phyloP scores from a whole-genome alignment of 2,888 invertebrate species.

The Cheilosia vernalis region DNA sequence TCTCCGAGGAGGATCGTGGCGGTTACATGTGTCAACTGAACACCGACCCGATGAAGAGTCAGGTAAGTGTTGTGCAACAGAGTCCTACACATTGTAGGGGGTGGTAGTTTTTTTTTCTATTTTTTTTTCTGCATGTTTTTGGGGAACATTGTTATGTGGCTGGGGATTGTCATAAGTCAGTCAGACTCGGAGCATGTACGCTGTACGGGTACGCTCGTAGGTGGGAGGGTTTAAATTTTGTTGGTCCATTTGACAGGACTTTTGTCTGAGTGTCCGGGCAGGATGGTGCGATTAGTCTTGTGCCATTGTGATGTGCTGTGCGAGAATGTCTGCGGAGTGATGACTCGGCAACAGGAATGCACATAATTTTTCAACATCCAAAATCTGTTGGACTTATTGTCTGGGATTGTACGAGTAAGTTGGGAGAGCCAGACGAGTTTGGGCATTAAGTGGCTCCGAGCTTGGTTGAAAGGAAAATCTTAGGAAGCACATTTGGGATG shows the following conservation, averaged over 20 bases:
- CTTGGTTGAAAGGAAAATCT: no score
- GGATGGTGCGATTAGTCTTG: constrained; percentile 58
- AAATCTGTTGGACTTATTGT: constrained; percentile 1
- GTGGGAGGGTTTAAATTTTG: constrained; percentile 41
- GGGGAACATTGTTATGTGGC: constrained; percentile 45
- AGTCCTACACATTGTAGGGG: constrained; percentile 2
- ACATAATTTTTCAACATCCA: constrained; percentile 21
- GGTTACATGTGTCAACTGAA: constrained; percentile 98
- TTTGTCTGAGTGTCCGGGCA: constrained; percentile 59
- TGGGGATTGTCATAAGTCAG: constrained; percentile 57
- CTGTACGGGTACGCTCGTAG: neutral
- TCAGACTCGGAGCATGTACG: constrained; percentile 12
- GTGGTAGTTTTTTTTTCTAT: neutral
- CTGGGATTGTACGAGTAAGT: neutral
- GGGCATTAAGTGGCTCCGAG: neutral
- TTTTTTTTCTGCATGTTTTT: neutral
- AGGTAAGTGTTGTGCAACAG: constrained; percentile 85
- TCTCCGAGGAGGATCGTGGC: constrained; percentile 94
- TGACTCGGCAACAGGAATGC: constrained; percentile 10
- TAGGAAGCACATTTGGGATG: no score
- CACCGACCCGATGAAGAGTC: constrained; percentile 97
- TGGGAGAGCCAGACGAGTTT: neutral
- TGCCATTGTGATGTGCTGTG: constrained; percentile 29
- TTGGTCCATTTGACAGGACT: constrained; percentile 65
- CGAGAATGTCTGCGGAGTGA: constrained; percentile 19